Evolutionary conservation across 2,113 vertebrate species (phyloP).

Genomic region (Glaucomys volans): DNA sequence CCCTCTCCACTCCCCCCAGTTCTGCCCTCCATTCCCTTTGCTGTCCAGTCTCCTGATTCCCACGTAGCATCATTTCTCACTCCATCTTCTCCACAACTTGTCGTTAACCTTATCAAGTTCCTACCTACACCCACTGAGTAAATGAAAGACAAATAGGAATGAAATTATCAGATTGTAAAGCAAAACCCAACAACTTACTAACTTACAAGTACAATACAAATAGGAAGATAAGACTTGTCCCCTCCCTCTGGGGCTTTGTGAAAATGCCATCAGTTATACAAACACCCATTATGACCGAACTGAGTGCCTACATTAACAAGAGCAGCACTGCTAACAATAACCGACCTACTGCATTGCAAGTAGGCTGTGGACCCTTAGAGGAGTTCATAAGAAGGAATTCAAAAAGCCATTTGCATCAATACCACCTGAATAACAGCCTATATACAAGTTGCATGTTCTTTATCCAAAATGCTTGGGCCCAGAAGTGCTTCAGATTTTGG

Average conservation of each 20-base stretch:
- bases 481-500: not conserved
- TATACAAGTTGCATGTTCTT: not conserved
- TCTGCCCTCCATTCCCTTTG: not conserved
- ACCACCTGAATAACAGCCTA: not conserved
- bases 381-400: not conserved
- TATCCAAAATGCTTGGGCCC: not conserved
- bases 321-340: not conserved
- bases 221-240: not conserved
- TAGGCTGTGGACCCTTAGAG: not conserved
- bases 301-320: not conserved
- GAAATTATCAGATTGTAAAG: conserved; percentile 12
- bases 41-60: not conserved
- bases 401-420: not conserved
- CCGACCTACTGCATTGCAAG: conserved; percentile 8
- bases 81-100: not conserved
- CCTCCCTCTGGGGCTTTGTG: not conserved
- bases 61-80: not conserved
- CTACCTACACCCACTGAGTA: not conserved
- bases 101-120: conserved; percentile 26
- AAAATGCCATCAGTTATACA: conserved; percentile 22
- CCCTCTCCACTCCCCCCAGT: too few relatives aligned
- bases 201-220: conserved; percentile 58
- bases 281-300: not conserved
- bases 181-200: conserved; percentile 18
- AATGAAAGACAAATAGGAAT: not conserved